These are phyloP conservation scores for Halocynthia roretzi DNA, from an alignment of 23 tunicate species.

Conservation along the genomic window DNA sequence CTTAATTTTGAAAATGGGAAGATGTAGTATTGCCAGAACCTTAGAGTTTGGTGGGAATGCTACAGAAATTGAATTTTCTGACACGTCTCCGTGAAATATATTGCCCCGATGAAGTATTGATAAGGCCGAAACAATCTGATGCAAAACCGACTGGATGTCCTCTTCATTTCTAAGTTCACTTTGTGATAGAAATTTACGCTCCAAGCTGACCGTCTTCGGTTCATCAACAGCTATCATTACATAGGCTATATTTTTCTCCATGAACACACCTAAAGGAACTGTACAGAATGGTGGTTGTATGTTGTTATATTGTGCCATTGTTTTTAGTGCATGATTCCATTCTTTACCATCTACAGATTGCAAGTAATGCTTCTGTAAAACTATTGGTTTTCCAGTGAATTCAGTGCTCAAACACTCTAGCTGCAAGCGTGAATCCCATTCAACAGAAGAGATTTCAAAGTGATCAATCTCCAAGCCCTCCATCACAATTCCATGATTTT, in stretches of 20 bases:
- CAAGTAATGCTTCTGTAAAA: neutral
- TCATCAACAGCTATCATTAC: conserved; percentile 8
- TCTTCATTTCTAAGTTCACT: no score
- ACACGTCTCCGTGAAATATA: neutral
- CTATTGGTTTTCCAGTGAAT: conserved; percentile 11
- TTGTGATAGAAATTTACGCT: no score
- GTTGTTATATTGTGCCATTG: conserved; percentile 10
- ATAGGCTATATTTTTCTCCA: neutral
- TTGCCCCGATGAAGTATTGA: no score
- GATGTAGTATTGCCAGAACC: no score
- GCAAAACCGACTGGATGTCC: no score
- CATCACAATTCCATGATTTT: conserved; percentile 15
- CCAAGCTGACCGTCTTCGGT: no score
- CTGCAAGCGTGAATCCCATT: neutral
- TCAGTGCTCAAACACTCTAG: neutral
- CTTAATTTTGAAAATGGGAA: conserved; percentile 4
- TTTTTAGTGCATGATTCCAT: neutral
- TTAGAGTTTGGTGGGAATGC: neutral
- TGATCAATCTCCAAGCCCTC: conserved; percentile 18
- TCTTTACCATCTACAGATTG: neutral
- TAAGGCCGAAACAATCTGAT: no score
- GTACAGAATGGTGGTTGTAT: neutral
- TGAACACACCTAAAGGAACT: conserved; percentile 15
- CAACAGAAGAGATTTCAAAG: conserved; percentile 1
- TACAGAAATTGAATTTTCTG: neutral